Evolutionary conservation across 1,140 invertebrate genomes (phyloP).

Genomic region (Heliothis subflexa): DNA sequence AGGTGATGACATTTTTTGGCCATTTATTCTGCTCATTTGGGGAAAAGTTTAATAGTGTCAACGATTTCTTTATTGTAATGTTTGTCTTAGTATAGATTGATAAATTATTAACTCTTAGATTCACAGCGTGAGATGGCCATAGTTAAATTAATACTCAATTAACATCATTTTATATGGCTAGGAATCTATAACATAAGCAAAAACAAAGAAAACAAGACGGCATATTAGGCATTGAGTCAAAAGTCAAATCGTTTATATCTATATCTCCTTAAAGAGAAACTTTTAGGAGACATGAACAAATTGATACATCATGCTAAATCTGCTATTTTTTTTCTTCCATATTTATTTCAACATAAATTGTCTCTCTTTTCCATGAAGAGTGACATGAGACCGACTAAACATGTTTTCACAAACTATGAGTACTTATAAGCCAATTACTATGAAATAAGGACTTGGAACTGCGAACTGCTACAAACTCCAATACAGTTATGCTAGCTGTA

Average conservation of each 20-base stretch:
- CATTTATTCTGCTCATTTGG: not conserved
- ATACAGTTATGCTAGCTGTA: not conserved
- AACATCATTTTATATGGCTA: not conserved
- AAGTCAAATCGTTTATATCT: constrained; percentile 21
- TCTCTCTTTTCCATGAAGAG: too few species aligned
- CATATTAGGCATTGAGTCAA: constrained; percentile 3
- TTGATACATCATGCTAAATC: too few species aligned
- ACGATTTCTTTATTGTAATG: constrained; percentile 28
- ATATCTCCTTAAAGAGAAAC: not conserved
- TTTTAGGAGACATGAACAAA: too few species aligned
- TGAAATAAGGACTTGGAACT: not conserved
- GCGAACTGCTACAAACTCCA: not conserved
- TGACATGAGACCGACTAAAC: too few species aligned
- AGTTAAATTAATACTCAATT: constrained; percentile 25
- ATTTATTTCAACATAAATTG: too few species aligned
- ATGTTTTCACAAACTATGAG: too few species aligned
- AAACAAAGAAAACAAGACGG: not conserved
- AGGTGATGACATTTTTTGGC: constrained; percentile 1
- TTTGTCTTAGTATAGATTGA: constrained; percentile 3
- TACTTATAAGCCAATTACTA: too few species aligned
- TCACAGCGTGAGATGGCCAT: constrained; percentile 12
- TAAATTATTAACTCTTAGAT: not conserved
- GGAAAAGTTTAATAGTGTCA: constrained; percentile 3
- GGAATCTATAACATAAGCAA: not conserved
- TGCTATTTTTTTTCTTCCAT: too few species aligned